These are phyloP conservation scores for Imbricaverruca yamaguchii DNA, from an alignment of 2,888 invertebrate genomes.

Conservation along the genomic window DNA sequence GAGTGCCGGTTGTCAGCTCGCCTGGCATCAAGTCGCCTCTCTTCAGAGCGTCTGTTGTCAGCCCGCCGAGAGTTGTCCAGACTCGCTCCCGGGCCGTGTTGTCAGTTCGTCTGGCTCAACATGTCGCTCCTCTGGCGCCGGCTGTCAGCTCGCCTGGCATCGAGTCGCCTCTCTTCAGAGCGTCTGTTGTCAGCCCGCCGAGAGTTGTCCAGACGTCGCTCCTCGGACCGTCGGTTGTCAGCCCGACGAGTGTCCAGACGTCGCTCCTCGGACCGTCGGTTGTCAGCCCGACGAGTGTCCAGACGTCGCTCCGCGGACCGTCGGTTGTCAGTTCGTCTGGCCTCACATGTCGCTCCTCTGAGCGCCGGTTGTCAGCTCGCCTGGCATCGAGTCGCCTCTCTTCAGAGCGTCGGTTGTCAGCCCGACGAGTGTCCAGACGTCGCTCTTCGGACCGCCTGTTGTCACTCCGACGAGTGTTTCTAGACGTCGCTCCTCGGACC, in stretches of 20 bases:
- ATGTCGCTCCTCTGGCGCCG: background rate
- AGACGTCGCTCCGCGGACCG: background rate
- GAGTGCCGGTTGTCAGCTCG: background rate
- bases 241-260: background rate
- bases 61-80: background rate
- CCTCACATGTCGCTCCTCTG: too few species aligned
- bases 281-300: background rate
- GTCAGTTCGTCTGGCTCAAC: background rate
- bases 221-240: background rate
- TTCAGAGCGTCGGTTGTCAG: background rate
- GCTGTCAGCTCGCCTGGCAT: background rate
- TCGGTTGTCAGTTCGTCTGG: background rate
- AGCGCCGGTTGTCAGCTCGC: background rate
- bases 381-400: background rate
- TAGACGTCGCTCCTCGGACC: background rate
- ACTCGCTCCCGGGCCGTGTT: background rate
- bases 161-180: background rate
- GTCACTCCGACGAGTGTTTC: background rate
- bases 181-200: background rate
- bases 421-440: background rate
- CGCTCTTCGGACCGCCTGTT: background rate
- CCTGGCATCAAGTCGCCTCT: background rate
- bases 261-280: background rate
- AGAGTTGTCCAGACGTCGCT: background rate
- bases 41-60: background rate